Evolutionary conservation across 2,888 invertebrate species (phyloP).

Genomic region (Anodontia alba): DNA sequence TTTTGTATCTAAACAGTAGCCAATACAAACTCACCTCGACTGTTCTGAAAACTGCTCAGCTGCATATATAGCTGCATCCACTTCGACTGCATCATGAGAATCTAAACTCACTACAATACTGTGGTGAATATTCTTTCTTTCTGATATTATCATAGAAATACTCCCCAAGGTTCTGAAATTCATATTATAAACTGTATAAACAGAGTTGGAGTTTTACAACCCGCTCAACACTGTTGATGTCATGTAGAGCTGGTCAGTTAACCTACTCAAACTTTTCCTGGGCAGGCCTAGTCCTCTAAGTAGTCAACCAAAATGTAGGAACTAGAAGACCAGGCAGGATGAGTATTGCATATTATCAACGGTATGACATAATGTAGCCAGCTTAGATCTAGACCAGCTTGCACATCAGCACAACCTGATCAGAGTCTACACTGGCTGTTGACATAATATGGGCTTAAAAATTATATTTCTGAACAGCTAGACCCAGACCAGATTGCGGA

Average conservation of each 20-base stretch:
- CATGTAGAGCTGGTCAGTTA: no score
- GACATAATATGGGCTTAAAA: no score
- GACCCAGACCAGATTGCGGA: no score
- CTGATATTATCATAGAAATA: conserved; percentile 96
- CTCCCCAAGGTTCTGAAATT: conserved; percentile 92
- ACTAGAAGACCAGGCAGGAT: neutral
- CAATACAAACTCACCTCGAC: conserved; percentile 92
- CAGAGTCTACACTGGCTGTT: no score
- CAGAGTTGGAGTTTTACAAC: no score
- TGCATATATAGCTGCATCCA: conserved; percentile 97
- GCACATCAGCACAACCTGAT: no score
- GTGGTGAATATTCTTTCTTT: conserved; percentile 97
- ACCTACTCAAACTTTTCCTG: no score
- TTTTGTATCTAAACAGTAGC: no score
- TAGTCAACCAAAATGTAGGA: neutral
- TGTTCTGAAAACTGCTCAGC: conserved; percentile 97
- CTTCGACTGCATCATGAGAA: conserved; percentile 97
- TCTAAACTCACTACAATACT: conserved; percentile 96
- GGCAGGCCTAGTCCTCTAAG: no score
- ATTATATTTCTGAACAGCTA: no score
- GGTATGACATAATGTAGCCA: neutral
- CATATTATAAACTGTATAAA: neutral
- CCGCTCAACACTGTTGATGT: no score
- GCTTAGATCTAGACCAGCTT: no score
- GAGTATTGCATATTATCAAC: neutral